These are phyloP conservation scores for Candidula unifasciata DNA, from an alignment of 2,888 invertebrate species.

Conservation along the genomic window DNA sequence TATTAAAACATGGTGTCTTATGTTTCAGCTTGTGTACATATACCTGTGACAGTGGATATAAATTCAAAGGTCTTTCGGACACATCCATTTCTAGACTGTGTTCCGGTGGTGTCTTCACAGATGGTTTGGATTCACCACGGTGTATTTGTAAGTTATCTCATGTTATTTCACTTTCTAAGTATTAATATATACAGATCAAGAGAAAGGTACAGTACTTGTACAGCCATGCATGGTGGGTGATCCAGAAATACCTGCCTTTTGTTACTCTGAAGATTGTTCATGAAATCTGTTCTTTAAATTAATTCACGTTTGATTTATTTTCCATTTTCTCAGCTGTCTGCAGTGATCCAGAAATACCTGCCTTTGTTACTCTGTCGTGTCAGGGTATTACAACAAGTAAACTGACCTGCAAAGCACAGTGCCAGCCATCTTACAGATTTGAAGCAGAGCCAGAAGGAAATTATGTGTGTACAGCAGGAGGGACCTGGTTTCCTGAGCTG, in stretches of 20 bases:
- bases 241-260: no score
- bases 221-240: no score
- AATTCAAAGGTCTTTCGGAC: slow-evolving; percentile 5
- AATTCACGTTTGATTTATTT: not conserved
- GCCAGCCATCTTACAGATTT: not conserved
- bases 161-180: no score
- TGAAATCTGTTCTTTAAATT: no score
- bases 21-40: slow-evolving; percentile 25
- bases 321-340: slow-evolving; percentile 5
- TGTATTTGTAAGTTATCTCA: slow-evolving; percentile 45
- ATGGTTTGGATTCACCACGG: not conserved
- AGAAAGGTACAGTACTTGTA: no score
- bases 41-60: slow-evolving; percentile 29
- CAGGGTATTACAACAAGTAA: not conserved
- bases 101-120: slow-evolving; percentile 6
- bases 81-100: not conserved
- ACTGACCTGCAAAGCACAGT: not conserved
- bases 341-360: slow-evolving; percentile 18
- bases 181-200: no score
- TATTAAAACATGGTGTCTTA: not conserved
- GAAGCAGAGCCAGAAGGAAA: not conserved
- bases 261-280: no score
- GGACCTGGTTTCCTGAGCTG: slow-evolving; percentile 16
- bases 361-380: slow-evolving; percentile 11
- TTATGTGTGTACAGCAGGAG: not conserved